Percentiles rank a stretch among this genome's conserved stretches.
Conservation (phyloP, 2,113 vertebrate species). For the Cyprinodon variegatus region DNA sequence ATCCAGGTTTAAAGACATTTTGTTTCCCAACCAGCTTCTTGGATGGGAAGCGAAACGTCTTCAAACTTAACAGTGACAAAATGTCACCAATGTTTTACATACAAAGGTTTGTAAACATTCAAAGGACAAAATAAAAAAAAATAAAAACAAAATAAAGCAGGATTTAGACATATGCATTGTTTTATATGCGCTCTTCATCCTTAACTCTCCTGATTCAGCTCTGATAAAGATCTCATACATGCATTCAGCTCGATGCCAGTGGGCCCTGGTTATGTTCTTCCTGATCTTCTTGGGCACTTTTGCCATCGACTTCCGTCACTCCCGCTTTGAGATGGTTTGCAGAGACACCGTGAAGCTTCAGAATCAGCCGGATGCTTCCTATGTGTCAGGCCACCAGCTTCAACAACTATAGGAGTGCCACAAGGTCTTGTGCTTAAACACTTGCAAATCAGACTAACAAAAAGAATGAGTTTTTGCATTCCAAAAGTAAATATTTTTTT, state of each 20-base stretch:
- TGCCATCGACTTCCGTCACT: constrained; percentile 90
- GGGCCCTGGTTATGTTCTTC: constrained; percentile 91
- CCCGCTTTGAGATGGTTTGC: constrained; percentile 83
- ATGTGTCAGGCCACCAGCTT: constrained; percentile 79
- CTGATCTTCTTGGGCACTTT: constrained; percentile 87
- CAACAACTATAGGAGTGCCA: neutral
- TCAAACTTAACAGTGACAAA: no score
- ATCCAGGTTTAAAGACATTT: no score
- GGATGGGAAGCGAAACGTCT: no score
- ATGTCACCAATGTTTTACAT: no score
- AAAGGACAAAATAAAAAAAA: no score
- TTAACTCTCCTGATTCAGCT: constrained; percentile 81
- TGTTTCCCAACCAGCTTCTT: no score
- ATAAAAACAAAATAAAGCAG: no score
- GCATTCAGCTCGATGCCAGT: constrained; percentile 86
- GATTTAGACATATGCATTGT: no score
- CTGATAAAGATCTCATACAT: constrained; percentile 83
- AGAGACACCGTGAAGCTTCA: constrained; percentile 81
- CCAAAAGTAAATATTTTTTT: neutral
- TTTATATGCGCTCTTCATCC: constrained; percentile 26
- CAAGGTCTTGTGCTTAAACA: neutral
- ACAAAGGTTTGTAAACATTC: no score
- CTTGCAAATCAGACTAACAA: neutral
- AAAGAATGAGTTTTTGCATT: neutral
- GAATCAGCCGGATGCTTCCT: constrained; percentile 79